Percentiles rank a stretch among this genome's conserved stretches.
phyloP scores from a whole-genome alignment of 64 coral and sea anemone genomes.

The Stylophora pistillata region DNA sequence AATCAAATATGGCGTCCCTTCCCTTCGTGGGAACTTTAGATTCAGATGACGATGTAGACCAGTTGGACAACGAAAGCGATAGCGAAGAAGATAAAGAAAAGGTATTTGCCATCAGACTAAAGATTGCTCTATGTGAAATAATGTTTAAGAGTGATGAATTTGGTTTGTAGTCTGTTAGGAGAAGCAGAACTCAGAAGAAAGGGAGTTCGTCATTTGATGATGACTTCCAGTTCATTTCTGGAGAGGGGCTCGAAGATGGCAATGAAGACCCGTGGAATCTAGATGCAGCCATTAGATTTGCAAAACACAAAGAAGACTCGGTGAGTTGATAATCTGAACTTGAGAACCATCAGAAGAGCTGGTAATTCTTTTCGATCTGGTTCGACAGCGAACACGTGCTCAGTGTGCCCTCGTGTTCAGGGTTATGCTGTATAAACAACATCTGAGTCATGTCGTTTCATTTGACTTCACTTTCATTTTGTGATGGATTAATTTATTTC shows the following conservation, averaged over 20 bases:
- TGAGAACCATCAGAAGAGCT: background rate
- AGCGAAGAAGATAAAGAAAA: slow-evolving; percentile 23
- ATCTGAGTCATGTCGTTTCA: no score
- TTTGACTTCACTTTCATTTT: no score
- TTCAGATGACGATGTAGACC: slow-evolving; percentile 42
- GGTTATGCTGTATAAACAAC: no score
- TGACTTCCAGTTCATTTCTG: slow-evolving; percentile 9
- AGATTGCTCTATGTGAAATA: background rate
- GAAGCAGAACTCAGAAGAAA: slow-evolving; percentile 1
- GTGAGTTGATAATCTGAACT: background rate
- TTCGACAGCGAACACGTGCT: background rate
- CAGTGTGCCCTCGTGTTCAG: no score
- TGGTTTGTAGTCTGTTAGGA: slow-evolving; percentile 6
- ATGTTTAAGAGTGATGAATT: background rate
- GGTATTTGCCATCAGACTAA: background rate
- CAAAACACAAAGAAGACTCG: slow-evolving; percentile 12
- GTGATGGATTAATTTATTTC: no score
- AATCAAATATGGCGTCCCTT: slow-evolving; percentile 40
- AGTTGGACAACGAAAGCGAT: slow-evolving; percentile 25
- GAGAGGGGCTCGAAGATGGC: background rate
- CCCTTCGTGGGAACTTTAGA: slow-evolving; percentile 40
- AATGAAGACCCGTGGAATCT: slow-evolving; percentile 21
- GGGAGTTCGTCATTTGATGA: background rate
- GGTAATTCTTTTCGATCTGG: background rate
- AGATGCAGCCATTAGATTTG: slow-evolving; percentile 9